These are phyloP conservation scores for Amphiduros pacificus DNA, from an alignment of 2,888 invertebrate genomes.

Conservation along the genomic window DNA sequence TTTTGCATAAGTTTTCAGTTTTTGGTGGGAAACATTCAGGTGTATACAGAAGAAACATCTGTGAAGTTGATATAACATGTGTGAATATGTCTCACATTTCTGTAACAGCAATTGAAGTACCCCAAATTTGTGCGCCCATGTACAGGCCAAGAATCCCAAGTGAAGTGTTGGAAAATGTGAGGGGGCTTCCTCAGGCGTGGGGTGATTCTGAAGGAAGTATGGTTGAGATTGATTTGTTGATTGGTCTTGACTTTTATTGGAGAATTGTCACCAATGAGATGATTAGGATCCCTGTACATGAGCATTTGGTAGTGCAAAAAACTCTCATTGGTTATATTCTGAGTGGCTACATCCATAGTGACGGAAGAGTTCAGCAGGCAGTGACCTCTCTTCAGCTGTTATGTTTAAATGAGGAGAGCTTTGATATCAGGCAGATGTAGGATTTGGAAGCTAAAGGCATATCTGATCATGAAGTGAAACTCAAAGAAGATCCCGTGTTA, in stretches of 20 bases:
- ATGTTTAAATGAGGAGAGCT: neutral
- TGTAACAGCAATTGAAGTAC: too few species aligned
- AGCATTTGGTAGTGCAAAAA: neutral
- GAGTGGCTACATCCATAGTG: neutral
- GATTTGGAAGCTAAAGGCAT: neutral
- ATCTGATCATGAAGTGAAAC: neutral
- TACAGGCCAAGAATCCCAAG: too few species aligned
- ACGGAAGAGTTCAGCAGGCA: neutral
- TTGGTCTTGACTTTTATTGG: constrained; percentile 4
- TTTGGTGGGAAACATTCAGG: too few species aligned
- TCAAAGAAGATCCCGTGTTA: neutral
- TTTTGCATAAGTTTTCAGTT: too few species aligned
- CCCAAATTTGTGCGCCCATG: too few species aligned
- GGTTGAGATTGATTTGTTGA: neutral
- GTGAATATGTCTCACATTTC: too few species aligned
- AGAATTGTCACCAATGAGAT: neutral
- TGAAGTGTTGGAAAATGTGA: too few species aligned
- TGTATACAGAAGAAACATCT: too few species aligned
- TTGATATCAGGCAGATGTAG: neutral
- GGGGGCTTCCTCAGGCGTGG: too few species aligned
- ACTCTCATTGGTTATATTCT: constrained; percentile 1
- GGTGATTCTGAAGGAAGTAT: neutral
- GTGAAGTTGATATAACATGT: too few species aligned
- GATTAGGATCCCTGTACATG: neutral
- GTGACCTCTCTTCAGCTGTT: neutral